These are phyloP conservation scores for Ectemnius continuus DNA, from an alignment of 2,888 invertebrate genomes.

Conservation along the genomic window DNA sequence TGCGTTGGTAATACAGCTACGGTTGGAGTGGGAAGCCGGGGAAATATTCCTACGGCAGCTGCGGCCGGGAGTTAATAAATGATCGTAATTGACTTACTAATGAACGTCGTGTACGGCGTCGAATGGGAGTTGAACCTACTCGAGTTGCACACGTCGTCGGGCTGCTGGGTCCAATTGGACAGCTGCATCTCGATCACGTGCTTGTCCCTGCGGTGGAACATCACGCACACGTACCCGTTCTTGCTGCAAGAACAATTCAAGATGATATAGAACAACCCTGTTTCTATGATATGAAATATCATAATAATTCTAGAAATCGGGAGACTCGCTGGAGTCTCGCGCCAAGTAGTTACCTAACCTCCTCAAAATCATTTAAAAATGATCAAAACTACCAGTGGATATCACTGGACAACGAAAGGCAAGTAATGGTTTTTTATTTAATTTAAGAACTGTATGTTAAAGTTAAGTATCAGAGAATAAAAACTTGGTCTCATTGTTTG, in stretches of 20 bases:
- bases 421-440: too few relatives aligned
- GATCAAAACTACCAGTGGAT: too few relatives aligned
- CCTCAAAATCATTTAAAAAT: too few relatives aligned
- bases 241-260: constrained; percentile 80
- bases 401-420: too few relatives aligned
- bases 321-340: too few relatives aligned
- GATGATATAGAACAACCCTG: neutral
- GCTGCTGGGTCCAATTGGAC: constrained; percentile 78
- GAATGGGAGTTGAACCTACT: constrained; percentile 79
- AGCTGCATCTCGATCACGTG: constrained; percentile 87
- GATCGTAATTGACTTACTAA: constrained; percentile 80
- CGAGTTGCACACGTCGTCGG: constrained; percentile 84
- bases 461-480: too few relatives aligned
- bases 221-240: constrained; percentile 88
- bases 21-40: neutral
- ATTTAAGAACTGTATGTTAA: too few relatives aligned
- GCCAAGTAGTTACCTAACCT: too few relatives aligned
- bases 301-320: too few relatives aligned
- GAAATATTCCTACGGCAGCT: constrained; percentile 5
- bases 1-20: too few relatives aligned
- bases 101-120: constrained; percentile 83
- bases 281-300: too few relatives aligned
- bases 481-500: too few relatives aligned
- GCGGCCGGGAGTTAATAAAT: constrained; percentile 36
- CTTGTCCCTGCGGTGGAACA: constrained; percentile 84